These are phyloP conservation scores for Prenolepis imparis DNA, from an alignment of 2,888 invertebrate species.

Conservation along the genomic window DNA sequence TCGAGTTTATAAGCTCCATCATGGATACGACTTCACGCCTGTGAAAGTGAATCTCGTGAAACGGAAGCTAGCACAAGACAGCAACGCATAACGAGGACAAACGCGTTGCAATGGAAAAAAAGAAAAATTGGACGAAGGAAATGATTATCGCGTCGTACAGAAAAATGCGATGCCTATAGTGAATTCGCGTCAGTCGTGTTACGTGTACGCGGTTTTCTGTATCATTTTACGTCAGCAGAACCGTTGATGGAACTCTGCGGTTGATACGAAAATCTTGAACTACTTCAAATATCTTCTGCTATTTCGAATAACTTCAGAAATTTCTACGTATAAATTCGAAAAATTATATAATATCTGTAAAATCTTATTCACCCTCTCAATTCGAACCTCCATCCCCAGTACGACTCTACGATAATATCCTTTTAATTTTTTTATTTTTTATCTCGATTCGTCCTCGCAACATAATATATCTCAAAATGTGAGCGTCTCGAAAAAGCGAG, in stretches of 20 bases:
- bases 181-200: constrained; percentile 68
- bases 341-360: constrained; percentile 12
- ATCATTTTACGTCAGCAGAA: constrained; percentile 71
- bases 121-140: not conserved
- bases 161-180: constrained; percentile 28
- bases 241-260: constrained; percentile 9
- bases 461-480: not conserved
- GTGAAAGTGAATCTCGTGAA: not conserved
- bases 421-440: not conserved
- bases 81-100: not conserved
- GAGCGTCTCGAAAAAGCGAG: not conserved
- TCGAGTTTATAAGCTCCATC: not conserved
- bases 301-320: not conserved
- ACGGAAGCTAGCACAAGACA: not conserved
- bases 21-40: not conserved
- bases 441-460: not conserved
- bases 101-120: not conserved
- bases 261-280: constrained; percentile 20
- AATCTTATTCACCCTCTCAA: not conserved
- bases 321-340: not conserved
- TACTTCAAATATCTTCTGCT: not conserved
- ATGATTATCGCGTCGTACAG: constrained; percentile 7
- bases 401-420: not conserved
- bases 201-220: constrained; percentile 66
- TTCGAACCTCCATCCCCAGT: not conserved